Conservation (phyloP, 2,888 invertebrate species). For the Galerucella pusilla region DNA sequence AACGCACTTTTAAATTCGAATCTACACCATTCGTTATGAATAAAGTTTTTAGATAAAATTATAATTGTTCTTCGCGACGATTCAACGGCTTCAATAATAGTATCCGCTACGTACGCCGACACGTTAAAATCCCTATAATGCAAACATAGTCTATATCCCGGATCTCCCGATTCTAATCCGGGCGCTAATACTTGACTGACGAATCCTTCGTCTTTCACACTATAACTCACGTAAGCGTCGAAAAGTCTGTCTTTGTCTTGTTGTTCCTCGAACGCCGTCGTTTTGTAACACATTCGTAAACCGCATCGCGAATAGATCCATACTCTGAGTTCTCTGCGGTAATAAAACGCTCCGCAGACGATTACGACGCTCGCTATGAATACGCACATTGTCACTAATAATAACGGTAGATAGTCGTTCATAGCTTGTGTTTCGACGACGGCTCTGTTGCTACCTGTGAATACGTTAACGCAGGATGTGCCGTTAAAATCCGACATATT, state of each 20-base stretch:
- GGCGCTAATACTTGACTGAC: constrained; percentile 90
- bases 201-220: constrained; percentile 91
- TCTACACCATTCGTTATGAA: constrained; percentile 94
- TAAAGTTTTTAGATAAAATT: constrained; percentile 91
- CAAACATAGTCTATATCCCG: constrained; percentile 87
- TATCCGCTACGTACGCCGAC: constrained; percentile 89
- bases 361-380: constrained; percentile 81
- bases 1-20: constrained; percentile 95
- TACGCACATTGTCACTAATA: constrained; percentile 81
- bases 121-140: constrained; percentile 93
- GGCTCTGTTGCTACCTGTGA: constrained; percentile 78
- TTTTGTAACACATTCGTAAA: constrained; percentile 86
- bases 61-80: constrained; percentile 90
- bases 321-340: constrained; percentile 82
- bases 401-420: constrained; percentile 83
- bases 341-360: constrained; percentile 82
- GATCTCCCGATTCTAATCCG: constrained; percentile 84
- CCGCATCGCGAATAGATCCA: constrained; percentile 91
- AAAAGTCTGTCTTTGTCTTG: constrained; percentile 87
- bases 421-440: constrained; percentile 81
- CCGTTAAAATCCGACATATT: constrained; percentile 82
- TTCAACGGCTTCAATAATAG: constrained; percentile 92
- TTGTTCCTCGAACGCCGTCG: constrained; percentile 82
- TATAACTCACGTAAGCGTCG: constrained; percentile 96
- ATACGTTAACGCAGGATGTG: constrained; percentile 76